A percentile compares a stretch with the other conserved stretches of the same genome.
These are phyloP conservation scores for Drosophila albomicans DNA, from an alignment of 1,140 invertebrate species.

Conservation along the genomic window DNA sequence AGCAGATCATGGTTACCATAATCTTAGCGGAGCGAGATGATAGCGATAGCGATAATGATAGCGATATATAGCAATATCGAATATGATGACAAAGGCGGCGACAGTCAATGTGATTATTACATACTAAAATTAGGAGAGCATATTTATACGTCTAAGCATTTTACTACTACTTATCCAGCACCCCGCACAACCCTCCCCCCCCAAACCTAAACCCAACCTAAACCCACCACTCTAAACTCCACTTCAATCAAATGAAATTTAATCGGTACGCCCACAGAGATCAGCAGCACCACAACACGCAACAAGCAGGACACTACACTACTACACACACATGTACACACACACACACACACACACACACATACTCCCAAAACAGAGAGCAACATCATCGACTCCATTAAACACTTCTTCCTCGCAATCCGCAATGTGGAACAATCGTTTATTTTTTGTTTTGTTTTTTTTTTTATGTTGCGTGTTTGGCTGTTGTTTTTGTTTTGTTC, in stretches of 20 bases:
- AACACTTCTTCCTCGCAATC: neutral
- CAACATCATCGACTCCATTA: neutral
- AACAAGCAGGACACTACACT: neutral
- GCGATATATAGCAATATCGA: constrained; percentile 9
- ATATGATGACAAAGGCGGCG: constrained; percentile 21
- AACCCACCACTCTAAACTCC: neutral
- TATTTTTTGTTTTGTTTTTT: constrained; percentile 29
- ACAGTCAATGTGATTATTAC: constrained; percentile 80
- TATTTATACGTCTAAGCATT: constrained; percentile 81
- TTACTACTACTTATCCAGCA: constrained; percentile 61
- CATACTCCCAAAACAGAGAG: too few species aligned
- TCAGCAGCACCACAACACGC: constrained; percentile 2
- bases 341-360: neutral
- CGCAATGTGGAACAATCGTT: constrained; percentile 22
- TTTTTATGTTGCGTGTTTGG: constrained; percentile 44
- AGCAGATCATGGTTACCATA: constrained; percentile 4
- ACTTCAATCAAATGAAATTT: neutral
- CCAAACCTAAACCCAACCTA: neutral
- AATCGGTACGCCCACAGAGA: constrained; percentile 3
- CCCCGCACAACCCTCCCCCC: neutral
- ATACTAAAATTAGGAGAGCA: constrained; percentile 79
- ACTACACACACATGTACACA: neutral
- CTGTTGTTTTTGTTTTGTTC: constrained; percentile 31
- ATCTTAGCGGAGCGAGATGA: neutral
- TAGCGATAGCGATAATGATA: constrained; percentile 8